These are phyloP conservation scores for Athalia circularis DNA, from an alignment of 2,888 invertebrate genomes.

Conservation along the genomic window DNA sequence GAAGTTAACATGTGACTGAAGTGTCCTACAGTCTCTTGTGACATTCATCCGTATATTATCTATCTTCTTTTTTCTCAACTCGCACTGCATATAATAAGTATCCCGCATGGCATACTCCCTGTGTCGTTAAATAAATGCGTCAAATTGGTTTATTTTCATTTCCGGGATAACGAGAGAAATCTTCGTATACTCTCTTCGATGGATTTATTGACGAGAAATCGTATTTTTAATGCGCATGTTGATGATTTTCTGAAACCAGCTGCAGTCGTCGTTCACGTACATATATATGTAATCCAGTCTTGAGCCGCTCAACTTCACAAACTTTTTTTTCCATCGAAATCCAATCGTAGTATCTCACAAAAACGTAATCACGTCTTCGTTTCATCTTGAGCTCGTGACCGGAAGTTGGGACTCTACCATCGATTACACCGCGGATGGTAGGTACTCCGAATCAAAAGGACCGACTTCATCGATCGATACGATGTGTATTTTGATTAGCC, in stretches of 20 bases:
- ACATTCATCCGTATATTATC: neutral
- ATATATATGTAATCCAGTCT: neutral
- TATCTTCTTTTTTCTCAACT: neutral
- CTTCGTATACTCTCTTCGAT: neutral
- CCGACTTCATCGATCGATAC: constrained; percentile 27
- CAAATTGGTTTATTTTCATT: constrained; percentile 35
- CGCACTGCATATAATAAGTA: neutral
- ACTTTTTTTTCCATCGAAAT: neutral
- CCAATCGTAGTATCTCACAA: too few relatives aligned
- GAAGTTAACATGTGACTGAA: neutral
- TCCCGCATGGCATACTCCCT: neutral
- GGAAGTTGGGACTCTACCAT: constrained; percentile 19
- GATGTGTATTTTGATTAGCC: constrained; percentile 14
- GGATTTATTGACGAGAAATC: neutral
- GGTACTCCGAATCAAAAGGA: constrained; percentile 6
- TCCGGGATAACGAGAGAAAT: constrained; percentile 27
- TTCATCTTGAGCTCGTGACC: constrained; percentile 19
- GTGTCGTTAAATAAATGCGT: constrained; percentile 2
- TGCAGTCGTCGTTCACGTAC: neutral
- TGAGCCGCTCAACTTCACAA: neutral
- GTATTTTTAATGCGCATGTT: neutral
- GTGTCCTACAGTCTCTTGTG: neutral
- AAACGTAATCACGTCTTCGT: neutral
- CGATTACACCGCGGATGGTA: constrained; percentile 1
- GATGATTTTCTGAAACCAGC: neutral